Base-by-base conservation (phyloP, 2,113 vertebrate species). In the Hippolais icterina region DNA sequence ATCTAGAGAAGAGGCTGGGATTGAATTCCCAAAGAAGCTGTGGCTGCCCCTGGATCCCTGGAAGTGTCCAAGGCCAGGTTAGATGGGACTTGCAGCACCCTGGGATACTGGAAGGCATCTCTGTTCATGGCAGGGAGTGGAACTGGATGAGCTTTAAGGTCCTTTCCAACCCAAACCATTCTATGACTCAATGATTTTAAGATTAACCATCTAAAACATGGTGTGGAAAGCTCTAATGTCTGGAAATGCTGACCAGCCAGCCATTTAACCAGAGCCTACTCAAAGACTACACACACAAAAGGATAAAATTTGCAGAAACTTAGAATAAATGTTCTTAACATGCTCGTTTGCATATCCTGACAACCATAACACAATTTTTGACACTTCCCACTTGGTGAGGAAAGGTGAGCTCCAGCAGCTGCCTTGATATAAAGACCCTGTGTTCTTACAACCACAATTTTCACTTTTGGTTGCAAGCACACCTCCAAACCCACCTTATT, bases 21-120 rank as follows among this genome's bases (percentile, higher is more conserved):
- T 42, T 20, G 35, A 75, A 42, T 57, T 42, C 17, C 18, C 27
- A 37, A 46, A 77, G 42, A 1, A 35, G 13, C 24, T 52, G 17
- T 39, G 54, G 18, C 47, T 60, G 33, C 7, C 44, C 28, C 52
- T 44, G 53, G 33, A 15, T 52, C 20, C 28, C 20, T 61, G 29
- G 24, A 0, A 61, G 11, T 35, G n/a, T 5, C 24, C 46, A 29
- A 46, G 24, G 16, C 20, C 46, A 47, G 24, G 39, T 1, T 53
- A 15, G 46, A n/a, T 1, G 1, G 19, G 15, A 7, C 24, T 75
- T 39, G n/a, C 29, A 54, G 39, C 8, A 31, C 0, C 6, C 17
- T 76, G 24, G 24, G 7, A 21, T 2, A 53, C 1, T 61, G 25
- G 29, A 1, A 83, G 12, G 3, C 47, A 4, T 53, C 24, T 13